Evolutionary conservation across 2,113 vertebrate species (phyloP), one percentile per base, ranked within the genome.

Genomic region (rat (Rattus norvegicus)): DNA sequence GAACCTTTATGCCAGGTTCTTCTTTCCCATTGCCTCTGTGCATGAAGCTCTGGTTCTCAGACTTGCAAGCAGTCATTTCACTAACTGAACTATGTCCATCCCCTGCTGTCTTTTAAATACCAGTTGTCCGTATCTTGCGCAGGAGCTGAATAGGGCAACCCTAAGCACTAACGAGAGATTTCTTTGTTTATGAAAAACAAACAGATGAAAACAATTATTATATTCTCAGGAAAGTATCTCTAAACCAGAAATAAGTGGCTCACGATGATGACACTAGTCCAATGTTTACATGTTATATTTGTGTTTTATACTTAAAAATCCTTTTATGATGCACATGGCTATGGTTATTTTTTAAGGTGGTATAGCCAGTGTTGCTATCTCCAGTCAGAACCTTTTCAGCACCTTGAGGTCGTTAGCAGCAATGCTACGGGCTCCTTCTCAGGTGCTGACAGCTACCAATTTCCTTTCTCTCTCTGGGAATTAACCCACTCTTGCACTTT

Each of bases 161-260:
- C 5, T 26, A 26, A 65, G 10, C 52, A 54, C 28, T 73, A 91
- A 49, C 36, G 49, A 87, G 49, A 72, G 49, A 30, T 16, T 52
- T 56, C 16, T 70, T 72, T 81, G 30, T 28, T 36, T 81, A 56
- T n/a, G 19, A 36, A 81, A 80, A 54, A 54, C 77, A 33, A 54
- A 59, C 2, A 33, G 67, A 36, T 30, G 30, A 54, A 80, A 80
- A 20, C 30, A 80, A 80, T 10, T 7, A 65, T 84, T 17, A 79
- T 80, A 14, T 47, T 77, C 52, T 65, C 2, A 69, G 28, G 28
- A 49, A 89, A 93, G 61, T 12, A 77, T 26, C 1, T 13, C 30
- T 86, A 49, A 65, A 49, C 9, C 52, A 30, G 22, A 80, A 93
- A 90, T 73, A 54, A 84, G 52, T 95, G 77, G 88, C 39, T 87